phyloP scores from a whole-genome alignment of 2,113 vertebrate species.

The Ovis canadensis region DNA sequence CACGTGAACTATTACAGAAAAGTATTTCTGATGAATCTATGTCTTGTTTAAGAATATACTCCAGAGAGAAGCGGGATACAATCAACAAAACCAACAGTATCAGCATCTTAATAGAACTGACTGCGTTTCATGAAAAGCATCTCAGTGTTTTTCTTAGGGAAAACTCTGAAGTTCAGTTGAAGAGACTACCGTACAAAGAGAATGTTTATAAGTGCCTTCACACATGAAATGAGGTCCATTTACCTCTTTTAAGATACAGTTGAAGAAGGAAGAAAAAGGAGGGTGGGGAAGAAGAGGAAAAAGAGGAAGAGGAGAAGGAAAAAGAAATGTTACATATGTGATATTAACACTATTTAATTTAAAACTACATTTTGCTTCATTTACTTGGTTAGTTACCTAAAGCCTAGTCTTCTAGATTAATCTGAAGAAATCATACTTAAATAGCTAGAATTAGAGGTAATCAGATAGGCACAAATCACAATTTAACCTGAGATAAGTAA shows the following conservation, averaged over 20 bases:
- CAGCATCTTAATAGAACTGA: neutral
- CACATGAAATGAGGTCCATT: neutral
- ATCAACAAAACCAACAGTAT: neutral
- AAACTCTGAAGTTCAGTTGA: neutral
- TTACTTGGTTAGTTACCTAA: neutral
- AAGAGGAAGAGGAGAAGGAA: neutral
- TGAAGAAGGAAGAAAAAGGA: neutral
- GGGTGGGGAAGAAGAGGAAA: fast-evolving
- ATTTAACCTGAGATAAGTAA: neutral
- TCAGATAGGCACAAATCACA: neutral
- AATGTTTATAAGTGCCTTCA: neutral
- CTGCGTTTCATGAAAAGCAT: neutral
- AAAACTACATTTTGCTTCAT: neutral
- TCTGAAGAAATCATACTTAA: neutral
- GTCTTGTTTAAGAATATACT: neutral
- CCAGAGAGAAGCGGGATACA: neutral
- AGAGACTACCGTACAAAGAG: neutral
- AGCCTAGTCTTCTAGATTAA: neutral
- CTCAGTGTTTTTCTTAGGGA: neutral
- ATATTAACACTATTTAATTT: neutral
- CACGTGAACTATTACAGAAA: neutral
- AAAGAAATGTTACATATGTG: neutral
- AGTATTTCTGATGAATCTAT: neutral
- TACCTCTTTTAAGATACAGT: neutral
- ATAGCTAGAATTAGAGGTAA: neutral